phyloP scores from a whole-genome alignment of 2,888 invertebrate species.

The Papilio gigon region DNA sequence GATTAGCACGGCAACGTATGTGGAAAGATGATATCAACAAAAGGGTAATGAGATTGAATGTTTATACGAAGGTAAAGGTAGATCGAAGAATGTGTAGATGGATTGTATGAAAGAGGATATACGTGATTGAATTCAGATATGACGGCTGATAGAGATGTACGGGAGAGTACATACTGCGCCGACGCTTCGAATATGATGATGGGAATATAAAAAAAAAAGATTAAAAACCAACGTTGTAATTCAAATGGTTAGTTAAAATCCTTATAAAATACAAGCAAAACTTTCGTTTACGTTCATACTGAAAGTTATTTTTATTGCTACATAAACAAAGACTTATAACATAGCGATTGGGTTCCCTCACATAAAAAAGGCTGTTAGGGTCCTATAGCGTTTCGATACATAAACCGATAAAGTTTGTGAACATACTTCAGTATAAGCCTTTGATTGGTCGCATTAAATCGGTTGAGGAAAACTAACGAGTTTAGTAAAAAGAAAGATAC shows the following conservation, averaged over 20 bases:
- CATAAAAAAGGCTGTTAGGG: constrained; percentile 32
- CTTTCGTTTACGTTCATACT: constrained; percentile 29
- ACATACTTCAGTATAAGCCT: constrained; percentile 10
- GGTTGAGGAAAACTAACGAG: background rate
- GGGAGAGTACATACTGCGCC: no score
- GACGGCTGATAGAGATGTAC: no score
- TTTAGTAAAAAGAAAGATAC: background rate
- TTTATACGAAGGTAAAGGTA: no score
- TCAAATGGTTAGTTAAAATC: constrained; percentile 17
- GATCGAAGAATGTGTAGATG: no score
- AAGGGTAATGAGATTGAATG: background rate
- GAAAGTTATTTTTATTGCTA: constrained; percentile 38
- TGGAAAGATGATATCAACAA: no score
- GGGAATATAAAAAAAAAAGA: background rate
- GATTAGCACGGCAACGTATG: no score
- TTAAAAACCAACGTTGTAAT: background rate
- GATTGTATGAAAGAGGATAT: no score
- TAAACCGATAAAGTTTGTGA: constrained; percentile 30
- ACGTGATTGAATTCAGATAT: no score
- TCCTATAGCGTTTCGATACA: constrained; percentile 19
- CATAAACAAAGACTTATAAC: constrained; percentile 35
- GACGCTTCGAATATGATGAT: background rate
- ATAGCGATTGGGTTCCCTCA: constrained; percentile 30
- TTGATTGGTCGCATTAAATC: background rate
- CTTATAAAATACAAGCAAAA: constrained; percentile 1